Percentiles rank a stretch among this genome's conserved stretches.
phyloP scores from a whole-genome alignment of 2,797 vertebrate genomes.

The Parauchenoglanis ngamensis region DNA sequence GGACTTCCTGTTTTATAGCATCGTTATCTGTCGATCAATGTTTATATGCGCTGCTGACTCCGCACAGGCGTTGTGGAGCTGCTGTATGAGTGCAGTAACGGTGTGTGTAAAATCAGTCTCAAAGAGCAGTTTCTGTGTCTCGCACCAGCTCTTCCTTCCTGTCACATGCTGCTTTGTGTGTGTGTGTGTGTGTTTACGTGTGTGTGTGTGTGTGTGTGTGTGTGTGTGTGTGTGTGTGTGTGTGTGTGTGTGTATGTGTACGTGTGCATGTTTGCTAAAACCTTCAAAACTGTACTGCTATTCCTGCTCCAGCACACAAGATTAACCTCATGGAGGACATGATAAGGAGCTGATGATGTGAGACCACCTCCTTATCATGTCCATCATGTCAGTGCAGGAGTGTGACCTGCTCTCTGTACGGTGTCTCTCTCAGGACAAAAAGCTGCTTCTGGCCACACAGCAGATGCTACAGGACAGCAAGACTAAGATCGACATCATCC shows the following conservation, averaged over 20 bases:
- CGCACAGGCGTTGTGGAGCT: not conserved
- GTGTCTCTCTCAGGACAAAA: slow-evolving; percentile 79
- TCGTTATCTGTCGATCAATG: not conserved
- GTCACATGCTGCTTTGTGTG: slow-evolving; percentile 3
- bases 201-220: not conserved
- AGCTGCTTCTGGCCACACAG: slow-evolving; percentile 87
- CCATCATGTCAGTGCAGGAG: not conserved
- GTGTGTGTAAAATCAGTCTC: not conserved
- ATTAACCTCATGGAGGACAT: not conserved
- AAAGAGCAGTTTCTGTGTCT: not conserved
- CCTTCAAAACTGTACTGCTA: not conserved
- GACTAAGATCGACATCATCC: slow-evolving; percentile 90
- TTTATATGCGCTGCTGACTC: not conserved
- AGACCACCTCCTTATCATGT: too few species aligned
- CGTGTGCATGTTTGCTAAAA: not conserved
- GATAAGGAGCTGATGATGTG: not conserved
- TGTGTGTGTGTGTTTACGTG: slow-evolving; percentile 1
- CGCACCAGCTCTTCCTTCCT: slow-evolving; percentile 25
- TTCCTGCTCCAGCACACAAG: not conserved
- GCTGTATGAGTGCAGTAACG: not conserved
- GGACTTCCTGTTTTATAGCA: not conserved
- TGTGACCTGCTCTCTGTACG: not conserved
- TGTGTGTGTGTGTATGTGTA: slow-evolving; percentile 16
- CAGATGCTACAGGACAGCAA: slow-evolving; percentile 94
- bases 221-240: not conserved